Conservation (phyloP, 2,113 vertebrate genomes). For the Takifugu bimaculatus region DNA sequence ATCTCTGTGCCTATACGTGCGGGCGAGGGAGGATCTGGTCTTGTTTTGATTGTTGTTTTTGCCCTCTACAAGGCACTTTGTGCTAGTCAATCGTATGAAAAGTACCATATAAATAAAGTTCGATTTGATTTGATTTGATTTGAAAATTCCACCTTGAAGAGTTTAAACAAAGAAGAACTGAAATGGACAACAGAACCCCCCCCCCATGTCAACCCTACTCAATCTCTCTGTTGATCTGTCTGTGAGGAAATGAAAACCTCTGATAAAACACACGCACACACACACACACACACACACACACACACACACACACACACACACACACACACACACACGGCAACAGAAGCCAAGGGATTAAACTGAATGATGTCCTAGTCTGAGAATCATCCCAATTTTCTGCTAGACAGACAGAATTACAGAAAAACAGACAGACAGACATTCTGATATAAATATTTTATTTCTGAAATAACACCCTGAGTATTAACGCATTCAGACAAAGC, state of each 20-base stretch:
- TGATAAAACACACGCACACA: constrained; percentile 13
- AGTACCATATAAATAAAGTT: too few species aligned
- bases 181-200: neutral
- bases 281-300: neutral
- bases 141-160: too few species aligned
- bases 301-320: constrained; percentile 1
- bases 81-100: too few species aligned
- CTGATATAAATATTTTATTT: too few species aligned
- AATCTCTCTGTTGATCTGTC: neutral
- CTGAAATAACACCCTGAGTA: too few species aligned
- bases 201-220: constrained; percentile 8
- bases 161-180: too few species aligned
- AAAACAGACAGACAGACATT: constrained; percentile 1
- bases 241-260: constrained; percentile 41
- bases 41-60: too few species aligned
- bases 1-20: too few species aligned
- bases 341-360: constrained; percentile 35
- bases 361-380: constrained; percentile 14
- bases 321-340: constrained; percentile 9
- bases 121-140: too few species aligned
- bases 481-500: neutral
- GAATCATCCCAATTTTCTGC: constrained; percentile 15
- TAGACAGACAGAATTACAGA: neutral
- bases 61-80: too few species aligned
- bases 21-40: too few species aligned